Evolutionary conservation across 2,797 vertebrate species (phyloP).

Genomic region (Anomalospiza imberbis): DNA sequence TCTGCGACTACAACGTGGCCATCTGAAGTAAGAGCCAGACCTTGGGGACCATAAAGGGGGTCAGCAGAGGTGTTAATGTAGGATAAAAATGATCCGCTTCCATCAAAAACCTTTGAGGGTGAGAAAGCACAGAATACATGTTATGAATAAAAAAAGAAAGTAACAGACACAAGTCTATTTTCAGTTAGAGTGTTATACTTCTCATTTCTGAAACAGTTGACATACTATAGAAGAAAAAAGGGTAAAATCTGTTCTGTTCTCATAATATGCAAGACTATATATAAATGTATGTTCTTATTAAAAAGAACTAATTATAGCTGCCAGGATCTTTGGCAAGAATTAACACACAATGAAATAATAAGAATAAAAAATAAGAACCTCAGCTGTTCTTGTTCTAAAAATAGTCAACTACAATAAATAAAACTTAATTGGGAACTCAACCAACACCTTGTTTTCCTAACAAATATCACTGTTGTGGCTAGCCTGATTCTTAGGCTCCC

Average conservation of each 20-base stretch:
- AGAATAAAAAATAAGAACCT: neutral
- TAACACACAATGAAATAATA: neutral
- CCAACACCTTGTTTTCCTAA: conserved; percentile 8
- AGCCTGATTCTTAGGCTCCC: neutral
- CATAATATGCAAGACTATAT: neutral
- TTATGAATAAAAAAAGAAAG: neutral
- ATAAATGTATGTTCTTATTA: neutral
- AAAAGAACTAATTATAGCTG: neutral
- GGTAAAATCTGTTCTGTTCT: neutral
- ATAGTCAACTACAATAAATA: neutral
- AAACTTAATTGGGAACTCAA: neutral
- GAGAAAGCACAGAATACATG: conserved; percentile 12
- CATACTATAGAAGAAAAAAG: neutral
- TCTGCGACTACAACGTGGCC: conserved; percentile 97
- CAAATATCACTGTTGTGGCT: neutral
- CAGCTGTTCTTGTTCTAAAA: neutral
- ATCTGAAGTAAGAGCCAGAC: conserved; percentile 93
- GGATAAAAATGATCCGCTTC: conserved; percentile 95
- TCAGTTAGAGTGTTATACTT: neutral
- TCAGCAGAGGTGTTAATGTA: conserved; percentile 98
- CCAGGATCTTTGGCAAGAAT: neutral
- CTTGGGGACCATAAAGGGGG: conserved; percentile 96
- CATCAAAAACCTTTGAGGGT: conserved; percentile 91
- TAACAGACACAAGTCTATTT: neutral
- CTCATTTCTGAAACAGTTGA: neutral